These are phyloP conservation scores for Cryptocephalus moraei DNA, from an alignment of 2,888 invertebrate genomes.

Conservation along the genomic window DNA sequence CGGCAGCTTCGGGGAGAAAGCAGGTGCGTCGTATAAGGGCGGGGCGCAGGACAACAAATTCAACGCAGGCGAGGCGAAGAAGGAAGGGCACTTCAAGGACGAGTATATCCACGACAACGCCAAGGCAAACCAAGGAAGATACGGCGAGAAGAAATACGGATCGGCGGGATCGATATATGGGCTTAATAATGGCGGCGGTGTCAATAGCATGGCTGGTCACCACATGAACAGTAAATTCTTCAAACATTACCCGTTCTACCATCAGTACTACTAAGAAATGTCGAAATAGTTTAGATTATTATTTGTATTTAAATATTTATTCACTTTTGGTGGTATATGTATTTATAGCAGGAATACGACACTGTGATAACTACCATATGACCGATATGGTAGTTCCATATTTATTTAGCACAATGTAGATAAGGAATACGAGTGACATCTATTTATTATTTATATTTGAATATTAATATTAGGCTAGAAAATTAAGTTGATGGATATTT, in stretches of 20 bases:
- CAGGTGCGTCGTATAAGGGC: slow-evolving; percentile 45
- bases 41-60: slow-evolving; percentile 47
- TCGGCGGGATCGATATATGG: slow-evolving; percentile 47
- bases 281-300: not conserved
- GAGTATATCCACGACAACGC: slow-evolving; percentile 46
- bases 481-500: too few species aligned
- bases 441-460: too few species aligned
- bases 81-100: slow-evolving; percentile 47
- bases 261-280: slow-evolving; percentile 11
- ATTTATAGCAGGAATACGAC: too few species aligned
- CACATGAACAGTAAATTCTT: slow-evolving; percentile 48
- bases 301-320: not conserved
- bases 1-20: slow-evolving; percentile 48
- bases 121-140: slow-evolving; percentile 51
- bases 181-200: slow-evolving; percentile 49
- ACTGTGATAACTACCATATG: too few species aligned
- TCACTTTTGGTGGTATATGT: not conserved
- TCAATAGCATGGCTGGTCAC: slow-evolving; percentile 49
- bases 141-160: slow-evolving; percentile 47
- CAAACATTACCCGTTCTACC: slow-evolving; percentile 43
- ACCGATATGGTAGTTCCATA: too few species aligned
- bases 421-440: too few species aligned
- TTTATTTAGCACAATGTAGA: too few species aligned
- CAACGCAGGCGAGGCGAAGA: slow-evolving; percentile 45
- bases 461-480: too few species aligned